Base-by-base conservation (phyloP, 1,140 invertebrate genomes). In the Melanaphis sacchari region DNA sequence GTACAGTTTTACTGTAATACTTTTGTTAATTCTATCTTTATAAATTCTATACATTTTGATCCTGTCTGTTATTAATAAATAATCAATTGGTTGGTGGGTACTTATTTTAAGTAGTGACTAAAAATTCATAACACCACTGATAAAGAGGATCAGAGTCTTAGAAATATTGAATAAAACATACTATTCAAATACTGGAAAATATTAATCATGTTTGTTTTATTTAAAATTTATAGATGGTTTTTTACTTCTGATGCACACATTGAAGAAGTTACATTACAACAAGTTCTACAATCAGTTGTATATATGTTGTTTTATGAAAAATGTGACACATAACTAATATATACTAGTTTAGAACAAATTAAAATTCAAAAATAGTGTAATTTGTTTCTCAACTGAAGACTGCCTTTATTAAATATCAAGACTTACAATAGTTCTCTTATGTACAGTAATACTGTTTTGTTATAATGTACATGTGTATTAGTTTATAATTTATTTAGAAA, bases 291-390 rank as follows among this genome's bases (percentile, higher is more conserved):
- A 52, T 94, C 94, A 76, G 89, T 88, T 46, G 94, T 94, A 15
- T 94, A 94, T 89, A 94, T 94, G 93, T 93, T 94, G 24, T 94
- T 94, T 93, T 94, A 94, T 94, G 94, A 94, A 94, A 94, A 94
- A 94, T 94, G 94, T 93, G 91, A 93, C 76, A 40, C 90, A 40
- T 93, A 54, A 38, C 26, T 54, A 85, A 85, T n/a, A 18, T n/a
- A 18, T 93, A 41, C 6, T 66, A 54, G 22, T n/a, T n/a, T 66
- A 41, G 52, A 26, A 90, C 52, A 90, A 90, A 59, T 90, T 90
- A 11, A 90, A 90, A 66, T 90, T 21, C 22, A 66, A 66, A 90
- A 5, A 24, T 59, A 66, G 54, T n/a, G 22, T 90, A 90, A 31
- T 66, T 59, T 26, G 8, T 49, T 59, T 90, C 66, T 90, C 54